Evolutionary conservation across 2,797 vertebrate genomes (phyloP).

Genomic region (Morus bassanus): DNA sequence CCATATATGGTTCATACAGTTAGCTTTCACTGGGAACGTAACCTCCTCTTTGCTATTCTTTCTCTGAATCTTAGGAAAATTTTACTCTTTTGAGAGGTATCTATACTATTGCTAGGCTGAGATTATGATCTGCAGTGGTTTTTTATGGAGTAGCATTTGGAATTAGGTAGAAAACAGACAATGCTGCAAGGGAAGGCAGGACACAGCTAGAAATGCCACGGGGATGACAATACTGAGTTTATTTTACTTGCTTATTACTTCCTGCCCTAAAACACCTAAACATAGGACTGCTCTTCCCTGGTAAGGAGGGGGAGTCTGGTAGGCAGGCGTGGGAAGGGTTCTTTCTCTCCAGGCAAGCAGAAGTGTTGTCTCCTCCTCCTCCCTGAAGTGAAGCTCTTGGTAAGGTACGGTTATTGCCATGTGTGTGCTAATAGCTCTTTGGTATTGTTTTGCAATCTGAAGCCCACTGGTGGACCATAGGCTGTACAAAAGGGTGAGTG

Average conservation of each 20-base stretch:
- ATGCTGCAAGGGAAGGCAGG: neutral
- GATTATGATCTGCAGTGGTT: neutral
- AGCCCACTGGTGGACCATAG: constrained; percentile 99
- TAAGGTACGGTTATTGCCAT: constrained; percentile 73
- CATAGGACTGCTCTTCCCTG: neutral
- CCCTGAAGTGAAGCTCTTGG: constrained; percentile 65
- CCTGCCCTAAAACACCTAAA: constrained; percentile 12
- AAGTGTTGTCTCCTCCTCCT: constrained; percentile 22
- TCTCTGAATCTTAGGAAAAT: neutral
- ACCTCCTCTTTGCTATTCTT: neutral
- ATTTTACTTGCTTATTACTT: constrained; percentile 5
- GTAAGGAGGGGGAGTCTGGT: neutral
- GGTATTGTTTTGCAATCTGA: constrained; percentile 99
- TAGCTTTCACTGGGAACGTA: neutral
- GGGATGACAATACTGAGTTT: neutral
- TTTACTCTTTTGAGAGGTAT: neutral
- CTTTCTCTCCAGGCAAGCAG: constrained; percentile 55
- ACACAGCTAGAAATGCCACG: neutral
- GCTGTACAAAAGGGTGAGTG: constrained; percentile 99
- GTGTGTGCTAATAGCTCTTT: constrained; percentile 98
- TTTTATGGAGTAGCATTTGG: neutral
- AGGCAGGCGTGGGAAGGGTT: constrained; percentile 49
- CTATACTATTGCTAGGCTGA: neutral
- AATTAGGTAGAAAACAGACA: neutral
- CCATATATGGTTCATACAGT: neutral